These are phyloP conservation scores for Cossypha polioptera DNA, from an alignment of 2,797 vertebrate genomes.

Conservation along the genomic window DNA sequence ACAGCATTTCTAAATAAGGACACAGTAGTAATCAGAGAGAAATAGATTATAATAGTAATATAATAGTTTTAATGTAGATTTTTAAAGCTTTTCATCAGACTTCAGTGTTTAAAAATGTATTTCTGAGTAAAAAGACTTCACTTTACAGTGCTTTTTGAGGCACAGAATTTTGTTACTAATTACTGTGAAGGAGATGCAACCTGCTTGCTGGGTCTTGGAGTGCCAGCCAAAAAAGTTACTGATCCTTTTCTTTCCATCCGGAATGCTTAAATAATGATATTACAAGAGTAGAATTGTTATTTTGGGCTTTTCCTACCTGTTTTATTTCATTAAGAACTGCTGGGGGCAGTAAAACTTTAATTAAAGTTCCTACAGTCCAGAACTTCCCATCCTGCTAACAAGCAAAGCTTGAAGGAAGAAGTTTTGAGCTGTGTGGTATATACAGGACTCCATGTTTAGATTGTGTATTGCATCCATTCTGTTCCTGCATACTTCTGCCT, in stretches of 20 bases:
- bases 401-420: background rate
- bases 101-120: background rate
- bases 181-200: background rate
- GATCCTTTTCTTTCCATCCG: background rate
- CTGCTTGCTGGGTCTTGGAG: background rate
- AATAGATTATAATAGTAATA: background rate
- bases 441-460: background rate
- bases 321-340: background rate
- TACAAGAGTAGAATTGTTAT: background rate
- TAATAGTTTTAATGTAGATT: background rate
- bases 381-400: background rate
- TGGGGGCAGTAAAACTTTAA: background rate
- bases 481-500: background rate
- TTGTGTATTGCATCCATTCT: background rate
- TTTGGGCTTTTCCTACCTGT: background rate
- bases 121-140: background rate
- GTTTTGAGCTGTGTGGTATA: background rate
- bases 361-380: background rate
- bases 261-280: background rate
- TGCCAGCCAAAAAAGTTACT: background rate
- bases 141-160: background rate
- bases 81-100: background rate
- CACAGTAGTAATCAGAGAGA: background rate
- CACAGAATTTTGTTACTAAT: background rate
- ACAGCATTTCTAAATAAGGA: background rate